Evolutionary conservation across 1,140 invertebrate species (phyloP).

Genomic region (Camponotus floridanus): DNA sequence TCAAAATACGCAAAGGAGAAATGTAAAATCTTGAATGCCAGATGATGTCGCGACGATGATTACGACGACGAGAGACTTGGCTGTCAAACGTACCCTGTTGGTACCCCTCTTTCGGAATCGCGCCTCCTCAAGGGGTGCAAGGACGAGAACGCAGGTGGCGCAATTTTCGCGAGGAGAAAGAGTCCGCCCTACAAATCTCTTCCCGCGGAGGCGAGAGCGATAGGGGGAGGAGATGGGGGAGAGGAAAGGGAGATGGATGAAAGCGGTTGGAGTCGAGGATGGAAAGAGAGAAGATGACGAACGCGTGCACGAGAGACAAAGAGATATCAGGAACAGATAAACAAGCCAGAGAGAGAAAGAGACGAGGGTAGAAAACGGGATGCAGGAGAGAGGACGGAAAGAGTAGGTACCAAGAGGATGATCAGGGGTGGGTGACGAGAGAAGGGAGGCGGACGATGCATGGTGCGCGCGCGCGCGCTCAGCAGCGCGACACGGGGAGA

Average conservation of each 20-base stretch:
- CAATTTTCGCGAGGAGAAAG: slow-evolving; percentile 43
- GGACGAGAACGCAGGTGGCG: slow-evolving; percentile 44
- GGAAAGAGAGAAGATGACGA: not conserved
- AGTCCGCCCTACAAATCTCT: slow-evolving; percentile 61
- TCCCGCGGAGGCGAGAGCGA: slow-evolving; percentile 29
- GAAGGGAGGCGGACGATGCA: slow-evolving; percentile 34
- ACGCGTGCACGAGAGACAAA: not conserved
- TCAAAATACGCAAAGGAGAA: not conserved
- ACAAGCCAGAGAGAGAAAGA: slow-evolving; percentile 21
- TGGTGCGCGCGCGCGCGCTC: slow-evolving; percentile 49
- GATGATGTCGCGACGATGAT: not conserved
- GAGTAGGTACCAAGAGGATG: slow-evolving; percentile 23
- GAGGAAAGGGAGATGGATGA: not conserved
- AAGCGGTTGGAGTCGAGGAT: not conserved
- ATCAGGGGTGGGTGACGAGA: slow-evolving; percentile 13
- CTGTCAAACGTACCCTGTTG: not conserved
- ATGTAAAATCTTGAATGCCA: not conserved
- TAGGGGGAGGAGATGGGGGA: not conserved
- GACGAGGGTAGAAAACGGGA: not conserved
- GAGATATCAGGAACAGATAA: not conserved
- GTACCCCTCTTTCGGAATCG: not conserved
- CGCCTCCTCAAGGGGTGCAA: slow-evolving; percentile 15
- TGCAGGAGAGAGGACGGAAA: slow-evolving; percentile 25
- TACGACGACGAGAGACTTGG: not conserved
- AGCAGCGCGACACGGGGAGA: slow-evolving; percentile 63